phyloP scores from a whole-genome alignment of 2,888 invertebrate species.

The Leptodirus hochenwartii region DNA sequence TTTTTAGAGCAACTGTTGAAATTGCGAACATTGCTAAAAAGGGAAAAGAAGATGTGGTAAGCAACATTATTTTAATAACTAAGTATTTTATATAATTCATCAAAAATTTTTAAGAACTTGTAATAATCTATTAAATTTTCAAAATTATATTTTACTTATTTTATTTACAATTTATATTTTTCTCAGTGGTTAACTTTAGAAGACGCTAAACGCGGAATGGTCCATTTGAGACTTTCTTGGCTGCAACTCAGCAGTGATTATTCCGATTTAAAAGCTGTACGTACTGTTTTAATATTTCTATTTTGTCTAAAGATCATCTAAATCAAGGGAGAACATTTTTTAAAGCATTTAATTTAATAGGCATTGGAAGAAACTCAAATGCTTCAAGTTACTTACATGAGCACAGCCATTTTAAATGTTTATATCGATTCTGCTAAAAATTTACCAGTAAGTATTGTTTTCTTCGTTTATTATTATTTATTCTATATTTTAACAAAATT shows the following conservation, averaged over 20 bases:
- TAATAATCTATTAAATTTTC: constrained; percentile 1
- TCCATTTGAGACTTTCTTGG: constrained; percentile 84
- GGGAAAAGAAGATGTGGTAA: constrained; percentile 54
- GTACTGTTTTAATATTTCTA: constrained; percentile 18
- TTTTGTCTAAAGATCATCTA: background rate
- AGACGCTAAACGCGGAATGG: constrained; percentile 86
- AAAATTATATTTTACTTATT: constrained; percentile 5
- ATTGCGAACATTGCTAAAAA: constrained; percentile 49
- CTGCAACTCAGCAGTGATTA: constrained; percentile 55
- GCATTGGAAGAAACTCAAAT: constrained; percentile 58
- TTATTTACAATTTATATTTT: constrained; percentile 12
- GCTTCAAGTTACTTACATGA: constrained; percentile 54
- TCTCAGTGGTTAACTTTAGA: constrained; percentile 86
- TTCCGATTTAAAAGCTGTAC: constrained; percentile 55
- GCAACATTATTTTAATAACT: constrained; percentile 18
- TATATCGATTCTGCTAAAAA: constrained; percentile 85
- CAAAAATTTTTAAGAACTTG: constrained; percentile 7
- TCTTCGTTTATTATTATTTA: background rate
- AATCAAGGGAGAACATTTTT: background rate
- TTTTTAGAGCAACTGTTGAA: constrained; percentile 51
- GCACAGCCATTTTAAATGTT: constrained; percentile 62
- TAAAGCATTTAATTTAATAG: constrained; percentile 23
- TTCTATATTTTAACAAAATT: constrained; percentile 1
- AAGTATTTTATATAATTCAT: constrained; percentile 7
- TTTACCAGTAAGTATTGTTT: constrained; percentile 54